Base-by-base conservation (phyloP, 23 tunicate genomes). In the Oikopleura vanhoeffeni region DNA sequence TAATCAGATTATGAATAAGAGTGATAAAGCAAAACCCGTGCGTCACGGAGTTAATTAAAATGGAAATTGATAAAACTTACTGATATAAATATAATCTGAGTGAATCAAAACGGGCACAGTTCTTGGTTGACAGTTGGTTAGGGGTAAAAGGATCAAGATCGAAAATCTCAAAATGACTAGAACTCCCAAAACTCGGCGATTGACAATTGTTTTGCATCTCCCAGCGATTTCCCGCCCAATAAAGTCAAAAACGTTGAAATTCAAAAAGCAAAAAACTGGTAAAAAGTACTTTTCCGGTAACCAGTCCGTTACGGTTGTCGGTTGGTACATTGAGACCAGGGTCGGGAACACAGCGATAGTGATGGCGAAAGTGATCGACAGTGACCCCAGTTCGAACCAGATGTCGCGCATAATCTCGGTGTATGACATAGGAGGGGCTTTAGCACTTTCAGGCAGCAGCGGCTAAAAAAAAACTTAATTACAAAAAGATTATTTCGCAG, bases 161-260 rank as follows among this genome's bases (percentile, higher is more conserved):
- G 35, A 33, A 28, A 71, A 71, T 71, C 79, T 28, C 35, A 71
- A 32, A 28, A 30, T 38, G 4, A 71, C 79, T 2, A 71, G 2
- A 13, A 30, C 79, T 24, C 79, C 79, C 27, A 71, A 30, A 71
- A 71, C 34, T 24, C 32, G 27, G 27, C 79, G 27, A 71, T 71
- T 71, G 4, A 13, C 35, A 18, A 71, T 18, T 2, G 34, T 2
- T 32, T 38, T 28, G 36, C 27, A 71, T 2, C 35, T 18, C 4
- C 79, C 79, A 38, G 79, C 79, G 32, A 71, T 30, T 32, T 71
- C 79, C 35, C 79, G 79, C 79, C 79, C 79, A 30, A 71, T 71
- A 30, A 71, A 71, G 38, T 71, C 79, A 30, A 71, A 71, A 28
- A 71, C 36, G 38, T 71, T 71, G 38, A 71, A 71, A 30, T 30